Conservation (phyloP, 2,797 vertebrate genomes). For the Helarctos malayanus region DNA sequence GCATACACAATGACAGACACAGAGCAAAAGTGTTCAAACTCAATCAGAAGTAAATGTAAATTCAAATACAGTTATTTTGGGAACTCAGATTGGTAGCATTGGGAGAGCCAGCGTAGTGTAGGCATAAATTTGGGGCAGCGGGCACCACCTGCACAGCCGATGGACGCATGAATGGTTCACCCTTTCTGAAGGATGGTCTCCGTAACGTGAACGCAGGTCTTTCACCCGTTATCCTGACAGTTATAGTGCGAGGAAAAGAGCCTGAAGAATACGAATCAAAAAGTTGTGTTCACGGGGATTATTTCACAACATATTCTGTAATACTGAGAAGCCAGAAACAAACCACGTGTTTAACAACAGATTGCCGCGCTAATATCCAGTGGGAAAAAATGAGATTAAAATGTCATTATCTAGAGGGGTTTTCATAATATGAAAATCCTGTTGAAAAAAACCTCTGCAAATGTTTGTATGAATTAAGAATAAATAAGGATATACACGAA, state of each 20-base stretch:
- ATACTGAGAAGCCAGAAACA: not conserved
- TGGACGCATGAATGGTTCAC: accelerated
- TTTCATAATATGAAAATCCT: constrained; percentile 3
- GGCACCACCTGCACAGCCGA: not conserved
- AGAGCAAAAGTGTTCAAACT: not conserved
- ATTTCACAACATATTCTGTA: not conserved
- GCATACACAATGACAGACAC: too few relatives aligned
- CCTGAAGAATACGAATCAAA: not conserved
- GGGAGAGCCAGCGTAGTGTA: not conserved
- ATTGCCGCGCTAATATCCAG: not conserved
- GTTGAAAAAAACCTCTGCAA: not conserved
- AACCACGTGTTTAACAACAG: not conserved
- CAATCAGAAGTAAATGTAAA: not conserved
- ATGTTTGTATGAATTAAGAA: constrained; percentile 28
- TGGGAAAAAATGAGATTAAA: not conserved
- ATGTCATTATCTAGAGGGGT: not conserved
- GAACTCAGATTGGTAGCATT: not conserved
- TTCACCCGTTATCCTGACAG: not conserved
- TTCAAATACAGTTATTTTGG: not conserved
- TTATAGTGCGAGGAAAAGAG: not conserved
- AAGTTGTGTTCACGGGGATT: not conserved
- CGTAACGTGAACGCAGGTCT: not conserved
- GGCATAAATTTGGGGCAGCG: not conserved
- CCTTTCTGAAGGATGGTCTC: not conserved
- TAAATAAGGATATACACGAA: not conserved